These are phyloP conservation scores for Drosophila oshimai DNA, from an alignment of 1,140 invertebrate species.

Conservation along the genomic window DNA sequence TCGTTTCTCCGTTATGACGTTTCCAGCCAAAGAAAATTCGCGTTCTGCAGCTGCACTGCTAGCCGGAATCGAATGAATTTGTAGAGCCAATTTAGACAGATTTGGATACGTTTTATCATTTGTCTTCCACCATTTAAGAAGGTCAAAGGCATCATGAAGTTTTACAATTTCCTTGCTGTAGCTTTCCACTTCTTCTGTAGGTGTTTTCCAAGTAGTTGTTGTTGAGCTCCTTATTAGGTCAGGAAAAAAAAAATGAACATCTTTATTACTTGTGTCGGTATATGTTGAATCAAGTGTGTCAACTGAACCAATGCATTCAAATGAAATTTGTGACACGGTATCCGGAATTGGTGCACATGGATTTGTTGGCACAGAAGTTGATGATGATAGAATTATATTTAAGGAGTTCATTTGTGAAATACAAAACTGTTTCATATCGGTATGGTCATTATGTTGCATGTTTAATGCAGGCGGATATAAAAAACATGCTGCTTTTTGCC, in stretches of 20 bases:
- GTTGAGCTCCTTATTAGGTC: not conserved
- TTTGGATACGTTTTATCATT: conserved; percentile 2
- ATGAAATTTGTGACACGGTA: not conserved
- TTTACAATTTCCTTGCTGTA: conserved; percentile 4
- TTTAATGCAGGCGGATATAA: conserved; percentile 28
- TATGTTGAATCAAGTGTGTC: not conserved
- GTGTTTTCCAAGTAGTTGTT: not conserved
- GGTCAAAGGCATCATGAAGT: conserved; percentile 1
- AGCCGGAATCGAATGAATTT: conserved; percentile 12
- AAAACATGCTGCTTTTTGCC: conserved; percentile 22
- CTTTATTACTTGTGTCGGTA: not conserved
- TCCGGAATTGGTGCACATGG: not conserved
- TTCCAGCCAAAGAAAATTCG: conserved; percentile 16
- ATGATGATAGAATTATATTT: conserved; percentile 1
- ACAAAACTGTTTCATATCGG: conserved; percentile 6
- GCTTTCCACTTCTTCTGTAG: conserved; percentile 8
- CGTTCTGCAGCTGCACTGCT: conserved; percentile 14
- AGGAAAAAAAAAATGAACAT: conserved; percentile 1
- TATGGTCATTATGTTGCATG: not conserved
- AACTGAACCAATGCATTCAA: not conserved
- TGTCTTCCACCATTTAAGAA: conserved; percentile 12
- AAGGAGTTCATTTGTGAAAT: not conserved
- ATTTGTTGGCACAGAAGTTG: not conserved
- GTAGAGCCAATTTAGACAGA: not conserved
- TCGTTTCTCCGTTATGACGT: not conserved